Conservation (phyloP, 2,113 vertebrate genomes). For the Pseudorectes ferrugineus region DNA sequence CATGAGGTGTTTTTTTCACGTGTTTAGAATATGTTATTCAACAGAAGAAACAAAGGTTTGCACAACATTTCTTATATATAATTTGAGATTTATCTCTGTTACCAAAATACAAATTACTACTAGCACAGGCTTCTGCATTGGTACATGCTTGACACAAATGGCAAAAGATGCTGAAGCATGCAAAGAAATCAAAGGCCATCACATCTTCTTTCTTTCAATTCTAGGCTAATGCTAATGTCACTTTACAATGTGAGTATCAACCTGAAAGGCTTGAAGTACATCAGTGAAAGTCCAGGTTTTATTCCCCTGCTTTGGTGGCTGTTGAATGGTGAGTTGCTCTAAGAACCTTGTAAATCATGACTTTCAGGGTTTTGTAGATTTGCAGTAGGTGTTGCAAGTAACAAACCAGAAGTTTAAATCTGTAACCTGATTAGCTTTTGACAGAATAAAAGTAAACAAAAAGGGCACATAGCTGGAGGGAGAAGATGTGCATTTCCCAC, state of each 20-base stretch:
- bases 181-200: not conserved
- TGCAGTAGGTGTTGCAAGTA: not conserved
- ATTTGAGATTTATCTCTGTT: not conserved
- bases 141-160: not conserved
- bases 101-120: not conserved
- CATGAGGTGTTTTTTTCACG: not conserved
- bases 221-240: constrained; percentile 90
- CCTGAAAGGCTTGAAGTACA: constrained; percentile 83
- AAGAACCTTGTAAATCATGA: not conserved
- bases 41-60: not conserved
- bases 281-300: constrained; percentile 81
- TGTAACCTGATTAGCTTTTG: not conserved
- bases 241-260: constrained; percentile 94
- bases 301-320: constrained; percentile 83
- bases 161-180: not conserved
- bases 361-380: not conserved
- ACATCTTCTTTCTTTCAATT: constrained; percentile 7
- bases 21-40: not conserved
- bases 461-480: not conserved
- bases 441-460: not conserved
- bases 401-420: not conserved
- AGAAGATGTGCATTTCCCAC: not conserved
- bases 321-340: constrained; percentile 78
- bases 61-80: not conserved
- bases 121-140: not conserved